Evolutionary conservation across 2,888 invertebrate genomes (phyloP).

Genomic region (Catocala fraxini): DNA sequence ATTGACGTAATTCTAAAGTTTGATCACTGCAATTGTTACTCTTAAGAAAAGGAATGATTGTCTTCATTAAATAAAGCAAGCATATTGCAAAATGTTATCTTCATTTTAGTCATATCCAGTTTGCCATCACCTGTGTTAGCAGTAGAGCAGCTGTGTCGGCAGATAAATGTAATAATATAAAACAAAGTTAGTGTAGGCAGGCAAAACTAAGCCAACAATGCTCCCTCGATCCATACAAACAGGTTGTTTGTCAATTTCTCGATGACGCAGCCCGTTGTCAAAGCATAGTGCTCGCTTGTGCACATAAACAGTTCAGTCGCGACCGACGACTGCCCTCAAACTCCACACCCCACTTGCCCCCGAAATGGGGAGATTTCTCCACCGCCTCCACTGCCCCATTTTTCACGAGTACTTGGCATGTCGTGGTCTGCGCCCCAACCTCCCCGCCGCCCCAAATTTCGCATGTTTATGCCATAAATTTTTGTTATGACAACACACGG

Average conservation of each 20-base stretch:
- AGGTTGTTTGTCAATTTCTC: constrained; percentile 78
- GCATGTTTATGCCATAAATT: constrained; percentile 69
- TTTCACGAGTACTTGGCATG: constrained; percentile 74
- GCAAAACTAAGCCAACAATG: constrained; percentile 34
- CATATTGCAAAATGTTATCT: too few species aligned
- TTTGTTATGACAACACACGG: constrained; percentile 73
- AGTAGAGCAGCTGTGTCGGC: constrained; percentile 12
- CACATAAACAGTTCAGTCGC: constrained; percentile 78
- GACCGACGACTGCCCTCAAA: constrained; percentile 49
- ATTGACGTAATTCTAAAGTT: constrained; percentile 57
- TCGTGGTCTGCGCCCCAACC: constrained; percentile 61
- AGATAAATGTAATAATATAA: constrained; percentile 19
- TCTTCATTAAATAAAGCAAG: too few species aligned
- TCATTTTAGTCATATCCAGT: too few species aligned
- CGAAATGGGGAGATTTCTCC: constrained; percentile 40
- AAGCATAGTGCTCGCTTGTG: constrained; percentile 72
- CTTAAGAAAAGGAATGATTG: background rate
- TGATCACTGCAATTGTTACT: constrained; percentile 29
- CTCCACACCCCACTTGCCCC: constrained; percentile 45
- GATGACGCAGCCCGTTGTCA: constrained; percentile 78
- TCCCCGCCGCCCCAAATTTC: constrained; percentile 61
- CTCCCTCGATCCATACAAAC: constrained; percentile 55
- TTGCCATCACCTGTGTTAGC: constrained; percentile 2
- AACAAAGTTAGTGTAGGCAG: constrained; percentile 29
- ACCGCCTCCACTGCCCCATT: constrained; percentile 67